Evolutionary conservation across 2,888 invertebrate genomes (phyloP).

Genomic region (Scaptomyza parva): DNA sequence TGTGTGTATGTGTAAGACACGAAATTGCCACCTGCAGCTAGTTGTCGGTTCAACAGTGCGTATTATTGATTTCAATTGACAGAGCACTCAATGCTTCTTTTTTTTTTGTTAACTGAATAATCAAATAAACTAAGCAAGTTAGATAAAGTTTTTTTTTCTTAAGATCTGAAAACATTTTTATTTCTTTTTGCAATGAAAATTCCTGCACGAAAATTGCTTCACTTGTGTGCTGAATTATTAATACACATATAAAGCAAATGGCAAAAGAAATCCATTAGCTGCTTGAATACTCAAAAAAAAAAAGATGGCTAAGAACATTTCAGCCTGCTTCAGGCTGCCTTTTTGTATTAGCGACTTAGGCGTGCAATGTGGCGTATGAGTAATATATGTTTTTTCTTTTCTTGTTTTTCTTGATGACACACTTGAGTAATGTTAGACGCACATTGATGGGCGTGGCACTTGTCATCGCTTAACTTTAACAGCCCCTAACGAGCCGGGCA

Average conservation of each 20-base stretch:
- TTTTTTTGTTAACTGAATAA: neutral
- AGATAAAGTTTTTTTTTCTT: too few relatives aligned
- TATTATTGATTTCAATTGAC: constrained; percentile 45
- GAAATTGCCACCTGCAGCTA: constrained; percentile 21
- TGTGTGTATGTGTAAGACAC: neutral
- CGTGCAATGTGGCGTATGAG: constrained; percentile 55
- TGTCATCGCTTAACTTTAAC: constrained; percentile 4
- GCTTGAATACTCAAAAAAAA: constrained; percentile 2
- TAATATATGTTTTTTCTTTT: constrained; percentile 26
- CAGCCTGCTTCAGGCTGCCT: constrained; percentile 20
- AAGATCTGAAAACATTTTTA: too few relatives aligned
- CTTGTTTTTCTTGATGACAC: constrained; percentile 9
- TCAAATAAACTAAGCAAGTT: too few relatives aligned
- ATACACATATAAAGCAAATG: constrained; percentile 25
- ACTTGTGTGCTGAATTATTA: constrained; percentile 39
- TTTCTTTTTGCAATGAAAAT: constrained; percentile 17
- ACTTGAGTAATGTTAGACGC: constrained; percentile 15
- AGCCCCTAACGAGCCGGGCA: neutral
- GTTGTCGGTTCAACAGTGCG: constrained; percentile 29
- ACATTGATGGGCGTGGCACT: constrained; percentile 19
- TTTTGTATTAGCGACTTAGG: constrained; percentile 21
- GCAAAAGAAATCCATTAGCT: constrained; percentile 31
- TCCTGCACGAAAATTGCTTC: constrained; percentile 17
- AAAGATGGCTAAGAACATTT: constrained; percentile 34
- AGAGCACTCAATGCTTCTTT: neutral